These are phyloP conservation scores for Sebastes hubbsi DNA, from an alignment of 2,797 vertebrate genomes.

Conservation along the genomic window DNA sequence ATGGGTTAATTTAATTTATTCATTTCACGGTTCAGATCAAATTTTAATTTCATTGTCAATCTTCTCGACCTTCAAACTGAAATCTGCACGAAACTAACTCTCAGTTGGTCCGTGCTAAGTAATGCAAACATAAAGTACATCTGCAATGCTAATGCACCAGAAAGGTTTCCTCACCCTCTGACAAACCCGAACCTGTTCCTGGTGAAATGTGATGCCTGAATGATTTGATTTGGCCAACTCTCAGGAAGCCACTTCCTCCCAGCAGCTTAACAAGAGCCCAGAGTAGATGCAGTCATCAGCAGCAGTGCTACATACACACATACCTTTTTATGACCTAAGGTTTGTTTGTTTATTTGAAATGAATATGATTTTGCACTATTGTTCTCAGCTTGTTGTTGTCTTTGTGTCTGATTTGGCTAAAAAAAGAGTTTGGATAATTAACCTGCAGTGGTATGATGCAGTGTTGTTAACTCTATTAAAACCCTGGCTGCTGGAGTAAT, in stretches of 20 bases:
- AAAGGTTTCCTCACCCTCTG: constrained; percentile 34
- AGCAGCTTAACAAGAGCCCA: constrained; percentile 42
- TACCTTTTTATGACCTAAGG: neutral
- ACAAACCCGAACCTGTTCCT: constrained; percentile 53
- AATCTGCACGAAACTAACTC: neutral
- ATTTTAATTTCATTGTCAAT: neutral
- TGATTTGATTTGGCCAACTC: constrained; percentile 67
- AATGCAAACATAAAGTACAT: constrained; percentile 36
- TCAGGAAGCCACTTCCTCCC: constrained; percentile 53
- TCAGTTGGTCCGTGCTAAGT: constrained; percentile 22
- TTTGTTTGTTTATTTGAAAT: neutral
- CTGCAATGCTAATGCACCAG: constrained; percentile 39
- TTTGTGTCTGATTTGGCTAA: neutral
- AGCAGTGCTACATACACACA: constrained; percentile 7
- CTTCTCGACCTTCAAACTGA: neutral
- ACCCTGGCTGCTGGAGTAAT: constrained; percentile 15
- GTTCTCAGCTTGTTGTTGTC: neutral
- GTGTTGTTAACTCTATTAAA: neutral
- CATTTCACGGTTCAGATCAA: neutral
- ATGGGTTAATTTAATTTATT: neutral
- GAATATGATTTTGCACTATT: neutral
- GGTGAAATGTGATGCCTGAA: constrained; percentile 64
- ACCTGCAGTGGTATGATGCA: neutral
- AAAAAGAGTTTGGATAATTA: neutral
- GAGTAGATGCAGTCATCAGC: constrained; percentile 35